Evolutionary conservation across 2,113 vertebrate genomes (phyloP).

Genomic region (Rhineura floridana): DNA sequence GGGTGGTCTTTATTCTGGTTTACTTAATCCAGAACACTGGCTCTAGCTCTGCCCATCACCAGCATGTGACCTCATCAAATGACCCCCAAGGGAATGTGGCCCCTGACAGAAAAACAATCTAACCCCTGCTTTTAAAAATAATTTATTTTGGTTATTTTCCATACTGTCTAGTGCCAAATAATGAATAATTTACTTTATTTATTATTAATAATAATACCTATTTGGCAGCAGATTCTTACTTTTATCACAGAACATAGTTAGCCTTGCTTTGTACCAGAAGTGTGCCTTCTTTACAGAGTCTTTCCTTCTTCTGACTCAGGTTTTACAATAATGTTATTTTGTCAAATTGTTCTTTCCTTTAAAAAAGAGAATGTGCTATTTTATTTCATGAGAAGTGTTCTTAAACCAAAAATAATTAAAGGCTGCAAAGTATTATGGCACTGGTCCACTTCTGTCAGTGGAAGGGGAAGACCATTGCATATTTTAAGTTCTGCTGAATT

Average conservation of each 20-base stretch:
- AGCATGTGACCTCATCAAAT: too few species aligned
- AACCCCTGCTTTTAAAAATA: too few species aligned
- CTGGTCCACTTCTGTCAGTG: neutral
- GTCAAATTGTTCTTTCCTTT: too few species aligned
- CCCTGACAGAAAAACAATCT: too few species aligned
- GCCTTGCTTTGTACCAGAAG: too few species aligned
- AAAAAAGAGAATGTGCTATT: neutral
- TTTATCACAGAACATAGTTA: neutral
- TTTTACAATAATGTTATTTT: neutral
- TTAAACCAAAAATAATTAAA: neutral
- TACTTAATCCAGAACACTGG: too few species aligned
- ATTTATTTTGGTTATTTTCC: too few species aligned
- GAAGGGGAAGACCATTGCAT: neutral
- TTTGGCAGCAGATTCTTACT: neutral
- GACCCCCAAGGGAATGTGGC: too few species aligned
- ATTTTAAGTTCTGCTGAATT: slow-evolving; percentile 5
- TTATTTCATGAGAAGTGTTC: neutral
- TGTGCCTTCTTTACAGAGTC: neutral
- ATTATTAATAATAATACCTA: neutral
- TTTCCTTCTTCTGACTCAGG: neutral
- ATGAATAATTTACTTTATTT: too few species aligned
- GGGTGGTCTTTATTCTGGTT: too few species aligned
- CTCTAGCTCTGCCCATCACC: too few species aligned
- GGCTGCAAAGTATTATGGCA: slow-evolving; percentile 12
- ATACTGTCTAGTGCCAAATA: too few species aligned